These are phyloP conservation scores for Portunus trituberculatus DNA, from an alignment of 1,140 invertebrate species.

Conservation along the genomic window DNA sequence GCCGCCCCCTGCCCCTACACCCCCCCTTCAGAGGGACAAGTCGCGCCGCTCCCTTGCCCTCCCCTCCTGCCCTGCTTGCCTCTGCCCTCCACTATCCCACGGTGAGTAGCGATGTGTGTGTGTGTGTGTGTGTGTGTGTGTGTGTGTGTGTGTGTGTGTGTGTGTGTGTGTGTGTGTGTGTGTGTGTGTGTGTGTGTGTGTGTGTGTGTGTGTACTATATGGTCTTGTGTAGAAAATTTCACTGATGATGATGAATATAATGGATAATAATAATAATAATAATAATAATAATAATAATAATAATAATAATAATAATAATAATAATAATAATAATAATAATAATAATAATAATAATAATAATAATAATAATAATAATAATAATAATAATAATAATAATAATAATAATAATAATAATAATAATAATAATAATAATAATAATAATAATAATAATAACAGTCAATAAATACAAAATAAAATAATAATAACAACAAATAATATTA, in stretches of 20 bases:
- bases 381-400: neutral
- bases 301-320: too few species aligned
- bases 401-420: neutral
- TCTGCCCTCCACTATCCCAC: neutral
- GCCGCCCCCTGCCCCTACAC: too few species aligned
- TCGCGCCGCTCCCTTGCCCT: neutral
- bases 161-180: constrained; percentile 34
- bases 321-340: neutral
- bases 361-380: neutral
- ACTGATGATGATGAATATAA: too few species aligned
- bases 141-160: constrained; percentile 17
- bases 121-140: too few species aligned
- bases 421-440: neutral
- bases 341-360: neutral
- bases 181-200: constrained; percentile 7
- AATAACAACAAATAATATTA: neutral
- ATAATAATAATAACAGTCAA: too few species aligned
- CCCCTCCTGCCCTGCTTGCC: neutral
- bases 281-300: too few species aligned
- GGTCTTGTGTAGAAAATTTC: too few species aligned
- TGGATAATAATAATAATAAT: too few species aligned
- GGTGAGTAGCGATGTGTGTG: too few species aligned
- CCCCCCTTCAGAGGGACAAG: neutral
- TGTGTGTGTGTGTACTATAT: too few species aligned
- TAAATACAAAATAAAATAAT: too few species aligned